These are phyloP conservation scores for Addax nasomaculatus DNA, from an alignment of 2,113 vertebrate species.

Conservation along the genomic window DNA sequence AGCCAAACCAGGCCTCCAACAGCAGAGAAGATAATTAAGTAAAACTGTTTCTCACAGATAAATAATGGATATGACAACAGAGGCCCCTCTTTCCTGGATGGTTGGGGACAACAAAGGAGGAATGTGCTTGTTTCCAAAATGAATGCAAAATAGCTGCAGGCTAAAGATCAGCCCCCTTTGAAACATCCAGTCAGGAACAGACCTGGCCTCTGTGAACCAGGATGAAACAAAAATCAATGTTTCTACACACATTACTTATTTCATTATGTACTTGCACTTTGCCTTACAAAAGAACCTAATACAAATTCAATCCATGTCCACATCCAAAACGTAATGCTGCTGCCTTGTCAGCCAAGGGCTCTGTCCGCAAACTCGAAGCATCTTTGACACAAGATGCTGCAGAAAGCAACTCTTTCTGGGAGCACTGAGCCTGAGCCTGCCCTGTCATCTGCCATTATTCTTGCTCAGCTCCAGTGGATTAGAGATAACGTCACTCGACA, in stretches of 20 bases:
- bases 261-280: slow-evolving; percentile 44
- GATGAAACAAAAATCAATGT: slow-evolving; percentile 45
- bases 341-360: not conserved
- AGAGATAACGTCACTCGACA: not conserved
- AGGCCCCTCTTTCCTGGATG: slow-evolving; percentile 61
- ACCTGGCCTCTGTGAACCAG: not conserved
- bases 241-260: slow-evolving; percentile 7
- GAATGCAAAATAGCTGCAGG: slow-evolving; percentile 39
- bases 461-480: not conserved
- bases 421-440: not conserved
- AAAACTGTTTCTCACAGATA: slow-evolving; percentile 77
- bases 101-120: slow-evolving; percentile 57
- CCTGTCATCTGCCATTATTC: not conserved
- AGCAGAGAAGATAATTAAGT: slow-evolving; percentile 78
- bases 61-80: slow-evolving; percentile 79
- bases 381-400: not conserved
- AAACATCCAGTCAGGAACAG: not conserved
- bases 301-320: slow-evolving; percentile 48
- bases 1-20: slow-evolving; percentile 41
- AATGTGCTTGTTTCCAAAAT: slow-evolving; percentile 14
- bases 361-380: not conserved
- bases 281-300: slow-evolving; percentile 40
- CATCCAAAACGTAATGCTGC: not conserved
- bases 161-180: not conserved
- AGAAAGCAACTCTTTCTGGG: not conserved